Evolutionary conservation across 2,888 invertebrate species (phyloP), one percentile per base, ranked within the genome.

Genomic region (Amaurobius ferox): DNA sequence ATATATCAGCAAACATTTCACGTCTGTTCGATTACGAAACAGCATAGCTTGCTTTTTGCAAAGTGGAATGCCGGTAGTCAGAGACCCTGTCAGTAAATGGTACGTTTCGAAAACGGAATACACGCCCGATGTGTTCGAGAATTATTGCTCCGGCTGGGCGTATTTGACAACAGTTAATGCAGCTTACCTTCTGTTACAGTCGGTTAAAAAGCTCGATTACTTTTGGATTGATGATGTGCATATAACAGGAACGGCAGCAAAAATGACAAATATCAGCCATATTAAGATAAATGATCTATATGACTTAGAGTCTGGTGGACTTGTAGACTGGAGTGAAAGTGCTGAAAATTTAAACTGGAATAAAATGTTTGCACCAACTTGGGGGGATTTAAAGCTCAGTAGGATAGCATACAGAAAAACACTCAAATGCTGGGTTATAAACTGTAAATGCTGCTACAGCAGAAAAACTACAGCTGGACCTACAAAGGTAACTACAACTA

Each of bases 151-250:
- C 5, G 96, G 96, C 0, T 96, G 96, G 96, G 93, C 96, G 89
- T 97, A 97, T 89, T 92, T 96, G 0, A 95, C 95, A 1, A 95
- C 94, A 79, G 93, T 94, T 0, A 92, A 93, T 88, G 93, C 94
- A 0, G 95, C 94, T 0, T 90, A 90, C 23, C 92, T 92, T 26
- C 90, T 97, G 71, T 92, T 94, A 28, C 90, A 92, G 1, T 93
- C 93, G 67, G 94, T 94, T 0, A 94, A 94, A 89, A 91, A 91
- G 7, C 91, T 93, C n/a, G 92, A 93, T 23, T 95, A 94, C 89
- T 97, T 98, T 92, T 98, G 97, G 97, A 96, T 98, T 86, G 97
- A 98, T 90, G 97, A 98, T 90, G 94, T 96, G 64, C 95, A 94
- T 90, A 92, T 97, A 0, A 97, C 97, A 0, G 97, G 97, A 0